Base-by-base conservation (phyloP, 2,113 vertebrate species). In the Cyrtonyx montezumae region DNA sequence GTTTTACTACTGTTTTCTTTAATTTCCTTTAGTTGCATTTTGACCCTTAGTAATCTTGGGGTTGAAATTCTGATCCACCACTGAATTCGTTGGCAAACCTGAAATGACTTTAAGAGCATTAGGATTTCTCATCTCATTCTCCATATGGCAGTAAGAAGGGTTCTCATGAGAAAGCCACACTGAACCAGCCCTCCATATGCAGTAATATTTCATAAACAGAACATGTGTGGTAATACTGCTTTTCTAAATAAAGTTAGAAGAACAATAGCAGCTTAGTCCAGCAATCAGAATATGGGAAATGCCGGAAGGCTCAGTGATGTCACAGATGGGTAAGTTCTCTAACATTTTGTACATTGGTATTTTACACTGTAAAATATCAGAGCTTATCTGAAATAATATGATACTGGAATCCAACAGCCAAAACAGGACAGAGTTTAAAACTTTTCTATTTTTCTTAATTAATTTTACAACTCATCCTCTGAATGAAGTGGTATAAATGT, bases 1-100 rank as follows among this genome's bases (percentile, higher is more conserved):
- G n/a, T 48, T 97, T 96, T 96, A 95, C 59, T 95, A 84, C 65
- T 0, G 0, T 83, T 90, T 91, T 46, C 89, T 92, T 86, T 93
- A 78, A 49, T 62, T 96, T 78, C 59, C 86, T 87, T 79, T 75
- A 67, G 74, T 56, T 82, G 69, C 59, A 69, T 90, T 93, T 81
- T 91, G 56, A 90, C 88, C 61, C 11, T 40, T 84, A 87, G 65
- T 48, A 84, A 81, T 30, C 79, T 45, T 62, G 82, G 51, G 51
- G 81, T 81, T 70, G 61, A 77, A 85, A 74, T 62, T 22, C 61
- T 88, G 68, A 70, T 71, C 69, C 67, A 8, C 55, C 34, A 26
- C n/a, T 87, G 79, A 91, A 94, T 40, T n/a, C 69, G 53, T 77
- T 48, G 68, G 71, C 37, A 3, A 95, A 71, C 53, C 36, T 87